Percentiles rank a stretch among this genome's conserved stretches.
Conservation (phyloP, 2,113 vertebrate species). For the Neolamprologus tretocephalus region DNA sequence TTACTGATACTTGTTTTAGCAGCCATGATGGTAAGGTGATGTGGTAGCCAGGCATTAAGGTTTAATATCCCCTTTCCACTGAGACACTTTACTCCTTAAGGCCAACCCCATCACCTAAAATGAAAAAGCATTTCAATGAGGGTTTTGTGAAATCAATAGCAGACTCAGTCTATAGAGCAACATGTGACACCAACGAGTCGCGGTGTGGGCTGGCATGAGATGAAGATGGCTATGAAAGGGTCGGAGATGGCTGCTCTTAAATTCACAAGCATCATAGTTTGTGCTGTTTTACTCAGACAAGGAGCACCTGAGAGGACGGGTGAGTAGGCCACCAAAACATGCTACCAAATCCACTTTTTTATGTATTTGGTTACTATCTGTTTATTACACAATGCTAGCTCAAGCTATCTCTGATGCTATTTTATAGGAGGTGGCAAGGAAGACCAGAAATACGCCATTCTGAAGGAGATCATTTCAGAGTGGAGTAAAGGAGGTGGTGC, state of each 20-base stretch:
- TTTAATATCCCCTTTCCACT: slow-evolving; percentile 57
- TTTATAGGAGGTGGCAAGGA: slow-evolving; percentile 42
- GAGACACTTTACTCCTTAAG: slow-evolving; percentile 56
- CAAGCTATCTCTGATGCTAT: background rate
- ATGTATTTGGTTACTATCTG: background rate
- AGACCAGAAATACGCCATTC: slow-evolving; percentile 42
- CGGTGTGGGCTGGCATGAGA: slow-evolving; percentile 29
- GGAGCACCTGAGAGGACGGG: slow-evolving; percentile 43
- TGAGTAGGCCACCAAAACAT: slow-evolving; percentile 26
- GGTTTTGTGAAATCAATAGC: background rate
- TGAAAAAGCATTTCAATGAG: background rate
- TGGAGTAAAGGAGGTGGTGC: slow-evolving; percentile 48
- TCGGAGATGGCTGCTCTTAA: slow-evolving; percentile 48
- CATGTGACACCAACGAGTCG: slow-evolving; percentile 37
- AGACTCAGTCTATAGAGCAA: background rate
- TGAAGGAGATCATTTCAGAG: slow-evolving; percentile 66
- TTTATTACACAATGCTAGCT: background rate
- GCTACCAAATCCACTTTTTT: background rate
- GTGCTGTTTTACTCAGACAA: slow-evolving; percentile 51
- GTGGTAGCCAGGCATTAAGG: slow-evolving; percentile 60
- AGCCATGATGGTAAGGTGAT: slow-evolving; percentile 40
- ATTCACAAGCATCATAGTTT: slow-evolving; percentile 46
- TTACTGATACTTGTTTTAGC: background rate
- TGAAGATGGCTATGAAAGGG: slow-evolving; percentile 45
- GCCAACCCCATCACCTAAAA: background rate